A percentile compares a stretch with the other conserved stretches of the same genome.
Conservation (phyloP, 1,140 invertebrate species). For the Drosophila melanica region DNA sequence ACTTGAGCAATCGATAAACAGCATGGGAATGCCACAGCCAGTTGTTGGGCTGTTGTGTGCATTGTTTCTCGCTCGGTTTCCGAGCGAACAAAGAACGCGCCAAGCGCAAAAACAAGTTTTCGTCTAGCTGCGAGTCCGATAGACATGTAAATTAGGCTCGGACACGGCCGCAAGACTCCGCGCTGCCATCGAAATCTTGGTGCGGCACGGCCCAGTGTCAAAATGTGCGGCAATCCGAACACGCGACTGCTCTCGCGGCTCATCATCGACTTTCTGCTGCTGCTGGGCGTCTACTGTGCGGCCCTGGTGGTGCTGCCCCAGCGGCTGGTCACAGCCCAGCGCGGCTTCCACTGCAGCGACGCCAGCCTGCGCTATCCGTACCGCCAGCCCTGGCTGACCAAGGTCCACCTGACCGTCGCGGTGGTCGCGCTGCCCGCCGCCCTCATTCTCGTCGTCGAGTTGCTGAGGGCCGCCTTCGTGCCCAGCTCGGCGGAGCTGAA, state of each 20-base stretch:
- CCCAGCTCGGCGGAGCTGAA: conserved; percentile 48
- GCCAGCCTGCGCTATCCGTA: conserved; percentile 65
- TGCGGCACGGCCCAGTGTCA: conserved; percentile 46
- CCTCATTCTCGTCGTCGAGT: conserved; percentile 67
- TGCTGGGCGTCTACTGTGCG: conserved; percentile 60
- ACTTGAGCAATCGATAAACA: conserved; percentile 56
- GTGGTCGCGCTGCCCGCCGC: conserved; percentile 69
- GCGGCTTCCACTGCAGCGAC: conserved; percentile 76
- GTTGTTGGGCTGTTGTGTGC: conserved; percentile 10
- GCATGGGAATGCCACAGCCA: conserved; percentile 28
- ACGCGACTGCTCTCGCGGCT: conserved; percentile 75
- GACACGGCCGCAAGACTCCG: conserved; percentile 25
- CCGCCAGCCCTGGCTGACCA: conserved; percentile 64
- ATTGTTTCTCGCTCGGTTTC: conserved; percentile 34
- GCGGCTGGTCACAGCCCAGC: conserved; percentile 49
- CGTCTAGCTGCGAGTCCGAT: conserved; percentile 8
- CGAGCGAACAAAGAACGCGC: conserved; percentile 33
- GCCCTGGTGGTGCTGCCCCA: conserved; percentile 73
- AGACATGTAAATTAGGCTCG: conserved; percentile 65
- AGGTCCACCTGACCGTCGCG: conserved; percentile 67
- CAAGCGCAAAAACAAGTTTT: conserved; percentile 64
- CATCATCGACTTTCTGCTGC: conserved; percentile 72
- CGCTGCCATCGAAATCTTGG: conserved; percentile 3
- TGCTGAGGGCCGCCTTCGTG: conserved; percentile 71
- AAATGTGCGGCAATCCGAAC: conserved; percentile 80